Evolutionary conservation across 2,797 vertebrate genomes (phyloP), one percentile per base, ranked within the genome.

Genomic region (Sebastes iracundus): DNA sequence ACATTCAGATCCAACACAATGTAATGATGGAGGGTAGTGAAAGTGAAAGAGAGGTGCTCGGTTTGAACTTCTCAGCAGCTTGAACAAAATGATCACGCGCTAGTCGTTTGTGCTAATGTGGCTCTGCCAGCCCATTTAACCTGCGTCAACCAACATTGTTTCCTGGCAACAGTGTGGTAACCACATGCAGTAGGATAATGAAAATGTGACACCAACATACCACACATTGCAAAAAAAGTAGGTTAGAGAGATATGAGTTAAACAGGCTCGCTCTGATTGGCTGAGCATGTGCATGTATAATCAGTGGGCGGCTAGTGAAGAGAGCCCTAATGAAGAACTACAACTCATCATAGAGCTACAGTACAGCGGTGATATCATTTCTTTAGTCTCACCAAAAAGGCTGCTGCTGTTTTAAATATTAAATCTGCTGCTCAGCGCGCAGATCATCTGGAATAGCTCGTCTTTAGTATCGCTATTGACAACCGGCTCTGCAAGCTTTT

Each of bases 391-490:
- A 59, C 12, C 27, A 56, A 69, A 72, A 72, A 33, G 5, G n/a
- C 23, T 35, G 53, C 53, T 75, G 61, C 14, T 74, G 28, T 67
- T 74, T 73, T 52, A 73, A 72, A 81, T 46, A 16, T 35, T 10
- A 27, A 71, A 81, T 80, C n/a, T 22, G 33, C 70, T 60, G 72
- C 16, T 80, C 42, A 0, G 53, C 30, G 53, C 30, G 7, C 30
- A 58, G 72, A 70, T 60, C 28, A 55, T 14, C 14, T 22, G 22
- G 55, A 79, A 76, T 9, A 49, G 59, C 56, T 77, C 61, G 20
- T 83, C 79, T 87, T 58, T 33, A 30, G 55, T 63, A 59, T 27
- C 69, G 53, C 53, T 23, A 33, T 11, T 77, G 80, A 69, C 66
- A 77, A 69, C 16, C 55, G n/a, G 18, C 59, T 61, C 12, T 42